Evolutionary conservation across 2,113 vertebrate species (phyloP).

Genomic region (Tichodroma muraria): DNA sequence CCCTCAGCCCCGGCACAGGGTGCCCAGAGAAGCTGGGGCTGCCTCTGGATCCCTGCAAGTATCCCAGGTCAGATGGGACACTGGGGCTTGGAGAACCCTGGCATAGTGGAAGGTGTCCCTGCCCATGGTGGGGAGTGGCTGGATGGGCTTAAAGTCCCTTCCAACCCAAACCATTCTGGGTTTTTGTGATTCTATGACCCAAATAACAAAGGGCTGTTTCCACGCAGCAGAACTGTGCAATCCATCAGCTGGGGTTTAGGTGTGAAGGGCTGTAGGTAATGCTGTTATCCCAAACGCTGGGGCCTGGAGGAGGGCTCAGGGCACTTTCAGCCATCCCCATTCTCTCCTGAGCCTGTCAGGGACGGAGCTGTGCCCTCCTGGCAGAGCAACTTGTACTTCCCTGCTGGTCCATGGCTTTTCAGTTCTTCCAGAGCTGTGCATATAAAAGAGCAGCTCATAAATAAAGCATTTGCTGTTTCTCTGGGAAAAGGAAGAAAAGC

Average conservation of each 20-base stretch:
- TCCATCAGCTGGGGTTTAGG: rapidly evolving
- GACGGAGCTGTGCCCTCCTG: background rate
- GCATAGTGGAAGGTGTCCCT: background rate
- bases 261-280: background rate
- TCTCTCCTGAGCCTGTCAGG: background rate
- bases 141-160: background rate
- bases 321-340: background rate
- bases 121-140: no score
- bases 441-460: background rate
- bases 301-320: background rate
- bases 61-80: background rate
- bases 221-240: background rate
- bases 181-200: background rate
- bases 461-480: background rate
- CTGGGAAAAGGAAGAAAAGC: constrained; percentile 23
- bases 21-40: background rate
- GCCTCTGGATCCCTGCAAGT: background rate
- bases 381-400: background rate
- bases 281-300: background rate
- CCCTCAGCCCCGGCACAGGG: background rate
- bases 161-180: background rate
- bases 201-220: background rate
- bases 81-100: background rate
- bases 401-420: background rate
- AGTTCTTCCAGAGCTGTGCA: background rate